Evolutionary conservation across 2,113 vertebrate species (phyloP), one percentile per base, ranked within the genome.

Genomic region (Pyrgilauda ruficollis): DNA sequence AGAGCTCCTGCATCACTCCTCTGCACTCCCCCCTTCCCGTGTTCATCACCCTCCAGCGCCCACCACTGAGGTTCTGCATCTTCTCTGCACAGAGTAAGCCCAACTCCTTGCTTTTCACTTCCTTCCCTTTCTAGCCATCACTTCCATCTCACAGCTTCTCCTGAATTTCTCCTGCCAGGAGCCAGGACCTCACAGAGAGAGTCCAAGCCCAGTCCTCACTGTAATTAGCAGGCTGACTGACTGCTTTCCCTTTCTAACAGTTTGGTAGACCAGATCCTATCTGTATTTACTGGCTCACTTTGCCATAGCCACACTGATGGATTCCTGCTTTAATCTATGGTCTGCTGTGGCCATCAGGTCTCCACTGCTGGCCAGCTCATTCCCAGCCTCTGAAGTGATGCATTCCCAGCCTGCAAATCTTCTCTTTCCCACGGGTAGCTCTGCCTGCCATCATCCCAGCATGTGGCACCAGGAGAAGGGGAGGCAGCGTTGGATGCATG

Each of bases 381-480:
- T 53, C 66, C 43, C 77, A 43, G 0, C 11, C 58, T 53, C 27
- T 13, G 6, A 11, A 21, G 20, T 43, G 31, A 50, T 50, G 62
- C 75, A 37, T 37, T 56, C n/a, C 52, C 81, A 52, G 3, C 5
- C 63, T 35, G 27, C 27, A 27, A 27, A 52, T 1, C 19, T 50
- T 37, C 55, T 64, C 39, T 63, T 69, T 49, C 35, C 52, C 14
- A 5, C 4, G 18, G 83, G 10, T 37, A 23, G 23, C 69, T 35
- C 53, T 8, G 16, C 47, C 74, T 74, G 31, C 14, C 56, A n/a
- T 56, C 43, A 8, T 6, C 47, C 50, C 11, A 3, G 28, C 11
- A 46, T 0, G 3, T 1, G 7, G 63, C 63, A 46, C 0, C 0
- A 66, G 52, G 59, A 63, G 55, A 10, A 26, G 37, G 21, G 18